Evolutionary conservation across 2,113 vertebrate species (phyloP), one percentile per base, ranked within the genome.

Genomic region (Hiodon alosoides): DNA sequence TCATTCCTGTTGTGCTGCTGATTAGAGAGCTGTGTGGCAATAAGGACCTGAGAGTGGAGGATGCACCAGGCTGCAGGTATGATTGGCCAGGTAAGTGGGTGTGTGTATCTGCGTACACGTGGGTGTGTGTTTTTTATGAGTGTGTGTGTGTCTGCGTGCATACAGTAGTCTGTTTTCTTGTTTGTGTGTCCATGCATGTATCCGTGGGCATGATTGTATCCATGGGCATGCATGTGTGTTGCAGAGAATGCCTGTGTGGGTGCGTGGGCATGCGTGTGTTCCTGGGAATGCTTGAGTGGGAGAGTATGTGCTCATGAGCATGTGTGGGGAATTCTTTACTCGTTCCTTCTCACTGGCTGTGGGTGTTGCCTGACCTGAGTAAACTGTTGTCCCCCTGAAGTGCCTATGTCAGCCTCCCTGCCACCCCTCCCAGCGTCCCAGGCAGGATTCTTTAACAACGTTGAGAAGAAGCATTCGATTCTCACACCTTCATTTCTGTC

Each of bases 301-400:
- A 31, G 31, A 31, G 31, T 31, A 31, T 31, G 31, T 31, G 31
- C 31, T 31, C 31, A 31, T 50, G 11, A 50, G 47, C 48, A 17
- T 4, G 48, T 68, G 58, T 61, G 65, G 67, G 62, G 71, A 16
- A 58, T 17, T 5, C 66, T 75, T 76, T 81, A 81, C 76, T 77
- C 79, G 76, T 50, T 10, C 73, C 67, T 79, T 78, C 69, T 79
- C 62, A 58, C 6, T 46, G 4, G 46, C 64, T 74, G 70, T 81
- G 84, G 85, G 83, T 81, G 85, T 83, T 81, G 81, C 83, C 77
- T 71, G 79, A 65, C 76, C 85, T 85, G 81, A 74, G 83, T 90
- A 85, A 84, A 89, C 85, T 83, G 78, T 58, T 68, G 84, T 88
- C 82, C 77, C 84, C 16, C 48, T 17, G 4, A 50, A 59, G 3